These are phyloP conservation scores for Magallana ariakensis DNA, from an alignment of 1,140 invertebrate genomes.

Conservation along the genomic window DNA sequence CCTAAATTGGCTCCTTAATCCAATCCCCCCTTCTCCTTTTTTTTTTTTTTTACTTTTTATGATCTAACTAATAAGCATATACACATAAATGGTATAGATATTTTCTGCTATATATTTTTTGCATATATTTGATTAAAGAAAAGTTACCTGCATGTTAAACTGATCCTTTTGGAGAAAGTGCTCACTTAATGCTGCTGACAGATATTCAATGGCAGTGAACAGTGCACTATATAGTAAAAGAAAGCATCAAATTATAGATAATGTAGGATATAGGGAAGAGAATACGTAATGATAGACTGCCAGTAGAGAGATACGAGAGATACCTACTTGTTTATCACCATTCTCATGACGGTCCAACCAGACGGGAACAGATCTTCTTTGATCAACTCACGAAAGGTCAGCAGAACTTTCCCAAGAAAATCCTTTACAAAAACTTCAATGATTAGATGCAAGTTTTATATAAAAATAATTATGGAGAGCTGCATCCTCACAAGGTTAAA, in stretches of 20 bases:
- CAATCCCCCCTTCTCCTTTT: too few relatives aligned
- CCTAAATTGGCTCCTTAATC: too few relatives aligned
- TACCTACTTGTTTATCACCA: slow-evolving; percentile 76
- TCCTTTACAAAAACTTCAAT: slow-evolving; percentile 55
- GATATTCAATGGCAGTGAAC: slow-evolving; percentile 73
- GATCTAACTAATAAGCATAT: not conserved
- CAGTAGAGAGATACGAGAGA: slow-evolving; percentile 39
- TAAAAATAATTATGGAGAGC: too few relatives aligned
- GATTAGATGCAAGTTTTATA: too few relatives aligned
- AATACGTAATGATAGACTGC: too few relatives aligned
- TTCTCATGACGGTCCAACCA: slow-evolving; percentile 76
- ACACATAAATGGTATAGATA: not conserved
- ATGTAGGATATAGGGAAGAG: too few relatives aligned
- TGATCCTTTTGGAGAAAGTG: slow-evolving; percentile 81
- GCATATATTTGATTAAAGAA: not conserved
- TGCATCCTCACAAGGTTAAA: too few relatives aligned
- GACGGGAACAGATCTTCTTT: slow-evolving; percentile 66
- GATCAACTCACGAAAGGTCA: slow-evolving; percentile 71
- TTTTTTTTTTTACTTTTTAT: too few relatives aligned
- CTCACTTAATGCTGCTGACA: slow-evolving; percentile 87
- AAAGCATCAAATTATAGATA: not conserved
- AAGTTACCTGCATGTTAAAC: slow-evolving; percentile 85
- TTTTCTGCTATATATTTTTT: not conserved
- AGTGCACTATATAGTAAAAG: slow-evolving; percentile 73
- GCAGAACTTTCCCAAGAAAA: slow-evolving; percentile 70